phyloP scores from a whole-genome alignment of 2,113 vertebrate genomes.

The Notiomystis cincta region DNA sequence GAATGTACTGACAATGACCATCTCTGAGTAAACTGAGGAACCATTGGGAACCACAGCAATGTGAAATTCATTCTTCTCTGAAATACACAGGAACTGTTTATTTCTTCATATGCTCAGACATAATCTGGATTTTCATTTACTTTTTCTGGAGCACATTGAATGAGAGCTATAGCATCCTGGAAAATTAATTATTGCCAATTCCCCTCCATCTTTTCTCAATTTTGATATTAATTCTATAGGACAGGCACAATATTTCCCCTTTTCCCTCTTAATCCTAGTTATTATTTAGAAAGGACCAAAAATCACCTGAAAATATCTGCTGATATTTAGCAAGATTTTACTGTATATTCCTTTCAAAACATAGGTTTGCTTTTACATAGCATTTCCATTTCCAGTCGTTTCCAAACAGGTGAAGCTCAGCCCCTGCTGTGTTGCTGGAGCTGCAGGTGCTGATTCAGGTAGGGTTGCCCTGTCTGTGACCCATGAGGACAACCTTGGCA shows the following conservation, averaged over 20 bases:
- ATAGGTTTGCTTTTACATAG: neutral
- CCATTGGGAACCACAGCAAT: conserved; percentile 24
- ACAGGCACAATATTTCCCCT: neutral
- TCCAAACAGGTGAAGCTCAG: neutral
- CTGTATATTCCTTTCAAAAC: neutral
- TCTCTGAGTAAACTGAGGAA: conserved; percentile 41
- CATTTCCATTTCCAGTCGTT: neutral
- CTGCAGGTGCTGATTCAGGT: neutral
- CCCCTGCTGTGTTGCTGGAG: neutral
- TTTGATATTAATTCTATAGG: conserved; percentile 10
- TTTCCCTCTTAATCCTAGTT: neutral
- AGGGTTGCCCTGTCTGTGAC: neutral
- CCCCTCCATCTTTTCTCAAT: neutral
- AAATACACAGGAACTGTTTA: conserved; percentile 64
- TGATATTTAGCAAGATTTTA: neutral
- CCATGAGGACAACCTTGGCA: neutral
- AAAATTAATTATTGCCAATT: conserved; percentile 60
- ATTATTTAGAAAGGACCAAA: neutral
- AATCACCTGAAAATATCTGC: neutral
- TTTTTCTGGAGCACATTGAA: conserved; percentile 53
- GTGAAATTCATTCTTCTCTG: conserved; percentile 54
- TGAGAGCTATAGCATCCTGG: conserved; percentile 33
- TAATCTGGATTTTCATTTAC: conserved; percentile 72
- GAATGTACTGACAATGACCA: conserved; percentile 10
- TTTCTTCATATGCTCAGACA: conserved; percentile 58